These are phyloP conservation scores for Orthonevra nobilis DNA, from an alignment of 2,888 invertebrate species.

Conservation along the genomic window DNA sequence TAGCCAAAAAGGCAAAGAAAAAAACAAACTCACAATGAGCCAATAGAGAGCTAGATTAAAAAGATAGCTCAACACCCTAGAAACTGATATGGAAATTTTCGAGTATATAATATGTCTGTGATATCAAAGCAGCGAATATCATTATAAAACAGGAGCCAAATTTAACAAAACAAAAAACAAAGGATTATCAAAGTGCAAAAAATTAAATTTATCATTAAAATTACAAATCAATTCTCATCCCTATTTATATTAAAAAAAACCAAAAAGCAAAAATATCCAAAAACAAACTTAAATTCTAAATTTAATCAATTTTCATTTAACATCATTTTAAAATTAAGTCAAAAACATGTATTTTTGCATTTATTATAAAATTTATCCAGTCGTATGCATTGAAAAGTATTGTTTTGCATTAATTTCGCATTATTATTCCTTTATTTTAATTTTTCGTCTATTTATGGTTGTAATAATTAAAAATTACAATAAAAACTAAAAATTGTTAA, in stretches of 20 bases:
- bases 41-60: not conserved
- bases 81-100: constrained; percentile 20
- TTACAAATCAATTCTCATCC: constrained; percentile 45
- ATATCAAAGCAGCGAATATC: constrained; percentile 60
- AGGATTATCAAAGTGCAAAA: too few species aligned
- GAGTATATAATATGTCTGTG: constrained; percentile 55
- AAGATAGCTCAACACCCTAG: not conserved
- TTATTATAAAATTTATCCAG: constrained; percentile 56
- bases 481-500: too few species aligned
- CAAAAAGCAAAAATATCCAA: constrained; percentile 27
- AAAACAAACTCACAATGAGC: not conserved
- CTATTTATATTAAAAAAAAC: constrained; percentile 48
- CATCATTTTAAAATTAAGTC: constrained; percentile 16
- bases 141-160: constrained; percentile 31
- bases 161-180: not conserved
- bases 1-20: too few species aligned
- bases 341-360: constrained; percentile 44
- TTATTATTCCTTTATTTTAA: constrained; percentile 1
- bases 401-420: constrained; percentile 28
- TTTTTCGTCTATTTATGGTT: constrained; percentile 16
- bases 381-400: constrained; percentile 29
- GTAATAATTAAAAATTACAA: constrained; percentile 11
- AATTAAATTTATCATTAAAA: constrained; percentile 9
- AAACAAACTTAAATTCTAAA: constrained; percentile 38
- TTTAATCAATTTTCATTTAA: constrained; percentile 34